Conservation (phyloP, 2,113 vertebrate genomes). For the Turnix velox region DNA sequence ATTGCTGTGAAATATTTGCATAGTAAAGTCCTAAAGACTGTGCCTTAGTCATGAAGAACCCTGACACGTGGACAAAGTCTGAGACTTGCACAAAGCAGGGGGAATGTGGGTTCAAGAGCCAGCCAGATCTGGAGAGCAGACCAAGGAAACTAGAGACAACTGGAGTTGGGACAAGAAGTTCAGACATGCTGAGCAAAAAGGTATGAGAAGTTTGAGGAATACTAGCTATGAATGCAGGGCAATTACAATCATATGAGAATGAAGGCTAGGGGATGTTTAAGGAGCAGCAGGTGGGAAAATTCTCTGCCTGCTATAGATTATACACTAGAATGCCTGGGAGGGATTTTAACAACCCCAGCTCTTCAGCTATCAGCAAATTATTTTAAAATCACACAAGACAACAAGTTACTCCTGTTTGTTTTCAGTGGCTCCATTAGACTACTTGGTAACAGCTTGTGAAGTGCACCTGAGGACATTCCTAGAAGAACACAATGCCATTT, state of each 20-base stretch:
- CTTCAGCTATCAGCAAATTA: not conserved
- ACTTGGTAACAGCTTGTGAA: not conserved
- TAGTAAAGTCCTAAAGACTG: not conserved
- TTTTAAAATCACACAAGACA: not conserved
- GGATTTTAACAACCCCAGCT: not conserved
- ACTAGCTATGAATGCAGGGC: not conserved
- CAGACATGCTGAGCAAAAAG: not conserved
- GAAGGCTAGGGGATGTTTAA: not conserved
- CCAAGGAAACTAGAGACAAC: not conserved
- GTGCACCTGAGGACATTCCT: not conserved
- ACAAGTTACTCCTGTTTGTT: not conserved
- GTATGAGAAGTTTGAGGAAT: not conserved
- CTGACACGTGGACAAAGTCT: not conserved
- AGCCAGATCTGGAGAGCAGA: rapidly evolving
- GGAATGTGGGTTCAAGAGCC: not conserved
- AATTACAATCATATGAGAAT: not conserved
- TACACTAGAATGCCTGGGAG: not conserved
- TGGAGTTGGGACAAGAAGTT: not conserved
- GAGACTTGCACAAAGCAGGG: not conserved
- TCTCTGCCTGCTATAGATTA: not conserved
- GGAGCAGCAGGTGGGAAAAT: not conserved
- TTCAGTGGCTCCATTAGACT: not conserved
- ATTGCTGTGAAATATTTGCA: not conserved
- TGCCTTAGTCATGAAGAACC: not conserved
- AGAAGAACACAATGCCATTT: not conserved